Percentiles rank a stretch among this genome's conserved stretches.
Conservation (phyloP, 2,888 invertebrate species). For the Mantis religiosa region DNA sequence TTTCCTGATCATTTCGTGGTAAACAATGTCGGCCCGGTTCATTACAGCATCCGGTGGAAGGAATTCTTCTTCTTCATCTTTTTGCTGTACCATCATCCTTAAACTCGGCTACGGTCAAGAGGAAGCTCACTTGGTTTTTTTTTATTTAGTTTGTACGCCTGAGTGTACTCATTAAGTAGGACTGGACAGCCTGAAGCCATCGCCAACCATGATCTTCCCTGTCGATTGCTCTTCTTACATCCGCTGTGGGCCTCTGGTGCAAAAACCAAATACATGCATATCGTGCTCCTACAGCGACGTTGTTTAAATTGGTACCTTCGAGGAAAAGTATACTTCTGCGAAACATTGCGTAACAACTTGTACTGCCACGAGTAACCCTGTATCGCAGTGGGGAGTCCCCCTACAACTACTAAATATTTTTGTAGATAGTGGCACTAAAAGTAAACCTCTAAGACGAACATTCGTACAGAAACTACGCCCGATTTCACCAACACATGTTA, state of each 20-base stretch:
- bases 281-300: neutral
- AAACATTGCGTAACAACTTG: neutral
- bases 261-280: neutral
- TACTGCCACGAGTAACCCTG: no score
- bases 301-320: neutral
- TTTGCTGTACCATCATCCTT: neutral
- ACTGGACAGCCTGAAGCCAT: neutral
- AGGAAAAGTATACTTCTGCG: neutral
- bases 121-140: neutral
- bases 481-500: no score
- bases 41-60: conserved; percentile 10
- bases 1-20: neutral
- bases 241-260: neutral
- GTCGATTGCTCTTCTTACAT: neutral
- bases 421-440: no score
- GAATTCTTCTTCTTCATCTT: neutral
- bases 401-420: no score
- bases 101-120: neutral
- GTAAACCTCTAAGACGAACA: no score
- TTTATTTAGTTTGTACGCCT: neutral
- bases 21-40: neutral
- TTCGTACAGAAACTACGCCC: no score
- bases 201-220: conserved; percentile 3
- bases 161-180: neutral
- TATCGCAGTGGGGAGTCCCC: neutral